phyloP scores from a whole-genome alignment of 2,113 vertebrate species.

The Struthio camelus region DNA sequence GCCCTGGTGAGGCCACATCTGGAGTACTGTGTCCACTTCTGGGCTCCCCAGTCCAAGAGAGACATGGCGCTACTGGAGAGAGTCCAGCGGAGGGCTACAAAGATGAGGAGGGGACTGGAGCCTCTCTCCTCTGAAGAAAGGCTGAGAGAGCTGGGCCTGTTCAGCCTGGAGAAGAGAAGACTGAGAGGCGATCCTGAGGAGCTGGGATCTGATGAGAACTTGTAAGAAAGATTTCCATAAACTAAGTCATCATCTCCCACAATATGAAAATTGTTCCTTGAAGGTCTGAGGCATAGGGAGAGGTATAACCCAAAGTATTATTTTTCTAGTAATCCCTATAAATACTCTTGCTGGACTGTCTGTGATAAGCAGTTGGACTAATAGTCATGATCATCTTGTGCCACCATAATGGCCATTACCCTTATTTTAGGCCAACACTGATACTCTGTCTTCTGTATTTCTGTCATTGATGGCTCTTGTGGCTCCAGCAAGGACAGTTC shows the following conservation, averaged over 20 bases:
- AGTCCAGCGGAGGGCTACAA: too few species aligned
- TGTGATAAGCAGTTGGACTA: not conserved
- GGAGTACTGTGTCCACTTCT: too few species aligned
- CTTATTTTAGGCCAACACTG: not conserved
- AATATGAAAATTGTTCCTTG: not conserved
- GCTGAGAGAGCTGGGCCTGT: too few species aligned
- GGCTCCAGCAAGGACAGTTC: not conserved
- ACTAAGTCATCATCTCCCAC: not conserved
- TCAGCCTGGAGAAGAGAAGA: too few species aligned
- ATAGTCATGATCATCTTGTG: not conserved
- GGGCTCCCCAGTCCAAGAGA: too few species aligned
- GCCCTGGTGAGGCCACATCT: too few species aligned
- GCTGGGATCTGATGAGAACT: not conserved
- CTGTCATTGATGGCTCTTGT: not conserved
- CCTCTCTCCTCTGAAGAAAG: too few species aligned
- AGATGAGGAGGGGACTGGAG: too few species aligned
- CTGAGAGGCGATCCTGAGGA: too few species aligned
- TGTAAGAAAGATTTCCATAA: not conserved
- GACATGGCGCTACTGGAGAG: too few species aligned
- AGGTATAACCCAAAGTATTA: not conserved
- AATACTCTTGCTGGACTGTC: not conserved
- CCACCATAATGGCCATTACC: not conserved
- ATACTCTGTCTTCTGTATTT: not conserved
- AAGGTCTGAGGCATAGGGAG: not conserved
- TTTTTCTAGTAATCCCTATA: not conserved